These are phyloP conservation scores for Lithosia quadra DNA, from an alignment of 2,888 invertebrate species.

Conservation along the genomic window DNA sequence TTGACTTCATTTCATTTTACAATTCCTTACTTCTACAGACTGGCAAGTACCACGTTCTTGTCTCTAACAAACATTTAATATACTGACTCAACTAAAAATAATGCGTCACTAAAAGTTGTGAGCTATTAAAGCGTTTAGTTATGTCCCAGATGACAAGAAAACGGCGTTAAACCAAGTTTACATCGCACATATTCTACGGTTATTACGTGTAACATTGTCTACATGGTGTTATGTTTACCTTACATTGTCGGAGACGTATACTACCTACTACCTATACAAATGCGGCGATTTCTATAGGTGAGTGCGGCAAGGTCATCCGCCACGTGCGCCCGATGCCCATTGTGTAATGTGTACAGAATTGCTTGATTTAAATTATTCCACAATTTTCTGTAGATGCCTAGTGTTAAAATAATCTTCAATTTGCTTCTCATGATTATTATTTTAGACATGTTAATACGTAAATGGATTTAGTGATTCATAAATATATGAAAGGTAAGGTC, in stretches of 20 bases:
- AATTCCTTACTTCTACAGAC: no score
- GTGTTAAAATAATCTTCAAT: conserved; percentile 33
- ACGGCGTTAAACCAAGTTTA: conserved; percentile 52
- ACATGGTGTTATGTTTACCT: conserved; percentile 59
- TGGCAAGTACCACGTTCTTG: no score
- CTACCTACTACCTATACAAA: conserved; percentile 39
- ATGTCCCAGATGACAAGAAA: conserved; percentile 38
- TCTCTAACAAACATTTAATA: no score
- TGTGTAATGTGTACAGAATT: conserved; percentile 57
- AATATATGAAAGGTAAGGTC: conserved; percentile 26
- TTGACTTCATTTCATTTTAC: no score
- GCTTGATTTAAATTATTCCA: conserved; percentile 51
- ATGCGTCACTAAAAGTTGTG: conserved; percentile 33
- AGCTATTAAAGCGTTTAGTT: conserved; percentile 37
- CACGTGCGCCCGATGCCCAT: conserved; percentile 68
- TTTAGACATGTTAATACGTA: conserved; percentile 35
- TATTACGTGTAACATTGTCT: conserved; percentile 65
- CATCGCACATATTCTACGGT: conserved; percentile 60
- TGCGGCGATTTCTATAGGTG: conserved; percentile 56
- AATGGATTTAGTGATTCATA: conserved; percentile 26
- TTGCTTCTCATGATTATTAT: conserved; percentile 40
- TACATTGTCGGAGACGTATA: conserved; percentile 56
- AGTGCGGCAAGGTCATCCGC: conserved; percentile 71
- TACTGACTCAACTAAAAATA: conserved; percentile 13
- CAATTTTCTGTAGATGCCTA: conserved; percentile 36